Conservation (phyloP, 2,888 invertebrate species). For the Ypsolopha scabrella region DNA sequence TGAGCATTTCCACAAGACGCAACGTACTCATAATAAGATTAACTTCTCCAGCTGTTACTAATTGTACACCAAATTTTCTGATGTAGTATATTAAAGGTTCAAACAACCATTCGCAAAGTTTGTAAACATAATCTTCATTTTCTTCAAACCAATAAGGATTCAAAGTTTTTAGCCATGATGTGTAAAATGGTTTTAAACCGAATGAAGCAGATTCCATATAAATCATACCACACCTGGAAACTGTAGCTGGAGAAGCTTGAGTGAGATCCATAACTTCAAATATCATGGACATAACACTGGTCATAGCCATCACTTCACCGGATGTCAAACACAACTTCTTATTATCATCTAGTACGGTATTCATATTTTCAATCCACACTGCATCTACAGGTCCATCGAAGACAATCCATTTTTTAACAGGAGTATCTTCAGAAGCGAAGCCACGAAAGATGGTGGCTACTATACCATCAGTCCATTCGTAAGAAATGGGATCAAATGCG, state of each 20-base stretch:
- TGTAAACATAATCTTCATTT: slow-evolving; percentile 69
- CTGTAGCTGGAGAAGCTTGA: slow-evolving; percentile 89
- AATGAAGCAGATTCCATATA: slow-evolving; percentile 88
- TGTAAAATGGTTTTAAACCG: slow-evolving; percentile 85
- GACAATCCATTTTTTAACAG: slow-evolving; percentile 90
- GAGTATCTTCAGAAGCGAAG: slow-evolving; percentile 79
- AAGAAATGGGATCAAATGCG: slow-evolving; percentile 90
- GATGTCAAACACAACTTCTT: slow-evolving; percentile 89
- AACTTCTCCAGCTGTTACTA: slow-evolving; percentile 77
- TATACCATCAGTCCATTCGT: slow-evolving; percentile 93
- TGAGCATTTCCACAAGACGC: slow-evolving; percentile 80
- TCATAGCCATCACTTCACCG: slow-evolving; percentile 89
- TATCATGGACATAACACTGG: slow-evolving; percentile 84
- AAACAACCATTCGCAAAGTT: slow-evolving; percentile 82
- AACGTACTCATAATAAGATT: slow-evolving; percentile 80
- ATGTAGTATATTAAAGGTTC: slow-evolving; percentile 82
- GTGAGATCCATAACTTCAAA: slow-evolving; percentile 90
- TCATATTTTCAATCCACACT: slow-evolving; percentile 93
- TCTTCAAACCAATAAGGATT: slow-evolving; percentile 75
- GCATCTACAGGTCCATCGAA: slow-evolving; percentile 94
- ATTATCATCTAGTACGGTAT: slow-evolving; percentile 89
- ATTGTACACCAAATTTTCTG: slow-evolving; percentile 74
- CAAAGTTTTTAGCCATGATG: slow-evolving; percentile 81
- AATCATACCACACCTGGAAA: slow-evolving; percentile 91
- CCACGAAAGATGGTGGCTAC: slow-evolving; percentile 83